These are phyloP conservation scores for Eleginops maclovinus DNA, from an alignment of 2,113 vertebrate species.

Conservation along the genomic window DNA sequence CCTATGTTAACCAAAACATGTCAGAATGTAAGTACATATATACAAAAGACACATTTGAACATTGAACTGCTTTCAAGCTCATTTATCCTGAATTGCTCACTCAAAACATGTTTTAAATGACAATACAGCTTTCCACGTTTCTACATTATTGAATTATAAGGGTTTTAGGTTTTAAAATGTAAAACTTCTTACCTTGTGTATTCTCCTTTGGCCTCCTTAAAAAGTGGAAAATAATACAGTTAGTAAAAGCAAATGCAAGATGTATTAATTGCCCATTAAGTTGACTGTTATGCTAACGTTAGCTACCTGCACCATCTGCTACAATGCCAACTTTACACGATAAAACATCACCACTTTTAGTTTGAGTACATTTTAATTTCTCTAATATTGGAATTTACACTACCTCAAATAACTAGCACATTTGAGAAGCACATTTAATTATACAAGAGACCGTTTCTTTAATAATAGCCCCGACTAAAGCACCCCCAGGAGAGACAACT, in stretches of 20 bases:
- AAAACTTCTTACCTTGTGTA: constrained; percentile 90
- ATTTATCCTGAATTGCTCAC: not conserved
- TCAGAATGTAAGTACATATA: not conserved
- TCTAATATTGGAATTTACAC: not conserved
- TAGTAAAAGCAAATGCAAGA: not conserved
- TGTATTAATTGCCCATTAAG: not conserved
- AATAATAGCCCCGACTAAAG: constrained; percentile 23
- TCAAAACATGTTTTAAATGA: not conserved
- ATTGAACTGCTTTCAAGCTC: not conserved
- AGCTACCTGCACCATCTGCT: constrained; percentile 1
- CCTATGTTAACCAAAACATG: not conserved
- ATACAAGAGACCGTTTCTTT: not conserved
- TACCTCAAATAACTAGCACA: not conserved
- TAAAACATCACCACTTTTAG: not conserved
- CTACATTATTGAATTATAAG: not conserved
- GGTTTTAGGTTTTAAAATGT: not conserved
- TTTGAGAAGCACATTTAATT: not conserved
- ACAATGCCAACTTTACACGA: not conserved
- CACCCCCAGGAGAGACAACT: constrained; percentile 13
- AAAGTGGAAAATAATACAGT: constrained; percentile 71
- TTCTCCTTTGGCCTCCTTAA: constrained; percentile 95
- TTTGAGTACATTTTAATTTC: not conserved
- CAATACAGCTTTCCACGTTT: not conserved
- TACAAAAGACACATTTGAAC: no score
- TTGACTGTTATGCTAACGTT: constrained; percentile 4